Evolutionary conservation across 2,797 vertebrate genomes (phyloP), one percentile per base, ranked within the genome.

Genomic region (Neostethus bicornis): DNA sequence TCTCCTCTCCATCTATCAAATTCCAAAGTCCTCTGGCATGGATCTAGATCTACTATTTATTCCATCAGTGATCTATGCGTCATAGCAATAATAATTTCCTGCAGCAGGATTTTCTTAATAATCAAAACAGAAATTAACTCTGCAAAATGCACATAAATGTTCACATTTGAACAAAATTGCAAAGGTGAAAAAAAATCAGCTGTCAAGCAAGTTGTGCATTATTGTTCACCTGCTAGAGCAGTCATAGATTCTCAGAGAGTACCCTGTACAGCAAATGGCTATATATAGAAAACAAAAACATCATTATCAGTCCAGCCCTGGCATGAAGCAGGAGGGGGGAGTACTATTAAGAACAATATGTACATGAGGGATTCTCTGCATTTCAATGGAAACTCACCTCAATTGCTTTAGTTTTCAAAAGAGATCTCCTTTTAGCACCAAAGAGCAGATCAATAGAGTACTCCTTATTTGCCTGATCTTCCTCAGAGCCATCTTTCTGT

Each of bases 251-350:
- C 67, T 73, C 52, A 66, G 61, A 56, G 71, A 75, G 72, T 66
- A 75, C 67, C 51, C 64, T 61, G 69, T 52, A 80, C 61, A 66
- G 81, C 69, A 73, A 84, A 80, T 35, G 63, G 70, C 88, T 88
- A 90, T 80, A 89, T 89, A 86, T 88, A 89, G 85, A 85, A 85
- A 88, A 89, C 84, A 87, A 88, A 85, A 89, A 84, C 86, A 85
- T 85, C 77, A 85, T 89, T 85, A 87, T 87, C 81, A 85, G 86
- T 84, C 77, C 67, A 81, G 81, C 78, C 69, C 64, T 59, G 29
- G 75, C 70, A 66, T 80, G 61, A 69, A 84, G 71, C 70, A 63
- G 70, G n/a, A 70, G 57, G 25, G 64, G 80, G 79, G 48, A 81
- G 80, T 61, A 73, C 65, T 1, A 39, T 47, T 51, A 45, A 51